phyloP scores from a whole-genome alignment of 2,888 invertebrate genomes.

The Hypomecis punctinalis region DNA sequence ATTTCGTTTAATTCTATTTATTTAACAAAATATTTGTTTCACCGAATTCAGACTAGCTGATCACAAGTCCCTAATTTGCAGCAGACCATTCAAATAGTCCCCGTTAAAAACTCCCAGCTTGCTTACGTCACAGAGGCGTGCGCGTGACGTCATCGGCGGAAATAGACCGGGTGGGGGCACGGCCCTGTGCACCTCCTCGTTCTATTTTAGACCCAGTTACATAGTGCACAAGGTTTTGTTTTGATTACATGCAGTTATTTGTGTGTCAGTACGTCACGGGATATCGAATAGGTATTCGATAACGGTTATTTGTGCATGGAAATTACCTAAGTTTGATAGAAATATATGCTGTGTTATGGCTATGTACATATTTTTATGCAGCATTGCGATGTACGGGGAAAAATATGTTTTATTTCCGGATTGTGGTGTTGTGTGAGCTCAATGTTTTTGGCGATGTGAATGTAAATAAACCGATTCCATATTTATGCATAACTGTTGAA shows the following conservation, averaged over 20 bases:
- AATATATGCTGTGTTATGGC: not conserved
- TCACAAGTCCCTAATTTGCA: too few species aligned
- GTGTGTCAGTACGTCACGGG: constrained; percentile 38
- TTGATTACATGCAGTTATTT: constrained; percentile 38
- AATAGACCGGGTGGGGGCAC: constrained; percentile 57
- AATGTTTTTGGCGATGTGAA: too few species aligned
- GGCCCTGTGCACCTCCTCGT: constrained; percentile 37
- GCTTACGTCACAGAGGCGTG: constrained; percentile 65
- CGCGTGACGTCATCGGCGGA: constrained; percentile 65
- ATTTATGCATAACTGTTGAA: too few species aligned
- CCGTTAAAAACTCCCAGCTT: constrained; percentile 53
- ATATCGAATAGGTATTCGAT: constrained; percentile 39
- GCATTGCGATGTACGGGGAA: too few species aligned
- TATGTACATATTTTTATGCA: not conserved
- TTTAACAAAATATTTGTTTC: too few species aligned
- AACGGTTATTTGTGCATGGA: constrained; percentile 35
- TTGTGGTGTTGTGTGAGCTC: too few species aligned
- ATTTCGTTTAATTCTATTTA: too few species aligned
- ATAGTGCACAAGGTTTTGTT: constrained; percentile 39
- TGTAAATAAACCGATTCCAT: too few species aligned
- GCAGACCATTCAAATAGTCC: too few species aligned
- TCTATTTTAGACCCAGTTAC: constrained; percentile 44
- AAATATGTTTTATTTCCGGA: too few species aligned
- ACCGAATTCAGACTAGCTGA: too few species aligned
- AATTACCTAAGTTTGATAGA: constrained; percentile 17